phyloP scores from a whole-genome alignment of 2,797 vertebrate species.

The Cynodonichthys magdalenae region DNA sequence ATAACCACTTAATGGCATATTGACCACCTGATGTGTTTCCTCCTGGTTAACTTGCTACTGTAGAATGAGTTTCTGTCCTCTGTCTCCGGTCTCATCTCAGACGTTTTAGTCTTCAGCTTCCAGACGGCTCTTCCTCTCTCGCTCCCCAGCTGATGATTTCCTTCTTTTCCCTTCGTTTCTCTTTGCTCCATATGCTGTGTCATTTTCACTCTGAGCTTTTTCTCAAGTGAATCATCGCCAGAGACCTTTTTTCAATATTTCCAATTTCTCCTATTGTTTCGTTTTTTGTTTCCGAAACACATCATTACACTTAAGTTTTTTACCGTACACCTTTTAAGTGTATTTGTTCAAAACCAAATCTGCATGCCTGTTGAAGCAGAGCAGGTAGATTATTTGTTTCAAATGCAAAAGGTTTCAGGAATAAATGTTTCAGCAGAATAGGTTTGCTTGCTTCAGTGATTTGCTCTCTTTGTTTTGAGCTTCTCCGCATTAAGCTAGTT shows the following conservation, averaged over 20 bases:
- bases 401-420: background rate
- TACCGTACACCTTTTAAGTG: background rate
- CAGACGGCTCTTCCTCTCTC: background rate
- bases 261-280: background rate
- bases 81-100: slow-evolving; percentile 22
- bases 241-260: background rate
- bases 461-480: slow-evolving; percentile 8
- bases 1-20: slow-evolving; percentile 35
- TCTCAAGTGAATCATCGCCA: no score
- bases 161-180: background rate
- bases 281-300: background rate
- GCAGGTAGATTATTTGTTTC: background rate
- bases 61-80: slow-evolving; percentile 36
- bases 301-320: background rate
- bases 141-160: slow-evolving; percentile 12
- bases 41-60: slow-evolving; percentile 30
- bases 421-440: background rate
- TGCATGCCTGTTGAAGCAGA: background rate
- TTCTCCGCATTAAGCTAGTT: slow-evolving; percentile 1
- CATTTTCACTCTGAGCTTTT: slow-evolving; percentile 30
- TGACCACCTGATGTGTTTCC: slow-evolving; percentile 47
- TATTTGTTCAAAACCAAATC: background rate
- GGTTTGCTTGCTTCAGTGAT: slow-evolving; percentile 1
- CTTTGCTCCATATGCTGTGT: slow-evolving; percentile 6
- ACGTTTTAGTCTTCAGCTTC: slow-evolving; percentile 19